Base-by-base conservation (phyloP, 2,797 vertebrate genomes). In the Micrastur ruficollis region DNA sequence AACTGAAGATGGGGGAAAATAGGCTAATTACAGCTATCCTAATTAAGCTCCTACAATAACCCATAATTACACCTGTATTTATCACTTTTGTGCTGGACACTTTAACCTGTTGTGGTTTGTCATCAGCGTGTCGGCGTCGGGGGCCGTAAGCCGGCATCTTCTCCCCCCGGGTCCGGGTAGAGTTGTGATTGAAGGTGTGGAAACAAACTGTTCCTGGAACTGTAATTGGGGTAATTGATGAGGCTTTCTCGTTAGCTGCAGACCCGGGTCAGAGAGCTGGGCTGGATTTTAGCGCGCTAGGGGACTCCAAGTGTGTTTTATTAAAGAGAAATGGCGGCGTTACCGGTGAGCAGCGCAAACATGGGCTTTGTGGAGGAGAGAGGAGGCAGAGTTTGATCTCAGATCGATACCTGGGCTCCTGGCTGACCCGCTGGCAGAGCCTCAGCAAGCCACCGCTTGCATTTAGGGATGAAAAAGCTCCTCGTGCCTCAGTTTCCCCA, bases 11-110 rank as follows among this genome's bases (percentile, higher is more conserved):
- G 2, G 9, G 87, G 82, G 8, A 53, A 94, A 96, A 97, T 40
- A 71, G 89, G 92, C 93, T 94, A 94, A 96, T 96, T 97, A 61
- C 76, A 59, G 91, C 95, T 94, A 78, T 89, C 81, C 92, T 97
- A 97, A 98, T 97, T 96, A 97, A 96, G 93, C 90, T 76, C 76
- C 95, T 86, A 95, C 87, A 97, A 97, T 97, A 94, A 97, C 97
- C 97, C 98, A 94, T 98, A 97, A 98, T 98, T 97, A 97, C 85
- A 94, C 63, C 91, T 95, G 58, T 81, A 66, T 97, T 98, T 97
- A 98, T 97, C 96, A 96, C 96, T 97, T 95, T 95, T 97, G 91
- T 97, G 97, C 98, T 82, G 97, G 97, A 97, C 98, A 98, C 98
- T 97, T 97, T 97, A 97, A 98, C 97, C 98, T 97, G 97, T 96